Evolutionary conservation across 1,140 invertebrate genomes (phyloP), one percentile per base, ranked within the genome.

Genomic region (Stegodyphus mimosarum): DNA sequence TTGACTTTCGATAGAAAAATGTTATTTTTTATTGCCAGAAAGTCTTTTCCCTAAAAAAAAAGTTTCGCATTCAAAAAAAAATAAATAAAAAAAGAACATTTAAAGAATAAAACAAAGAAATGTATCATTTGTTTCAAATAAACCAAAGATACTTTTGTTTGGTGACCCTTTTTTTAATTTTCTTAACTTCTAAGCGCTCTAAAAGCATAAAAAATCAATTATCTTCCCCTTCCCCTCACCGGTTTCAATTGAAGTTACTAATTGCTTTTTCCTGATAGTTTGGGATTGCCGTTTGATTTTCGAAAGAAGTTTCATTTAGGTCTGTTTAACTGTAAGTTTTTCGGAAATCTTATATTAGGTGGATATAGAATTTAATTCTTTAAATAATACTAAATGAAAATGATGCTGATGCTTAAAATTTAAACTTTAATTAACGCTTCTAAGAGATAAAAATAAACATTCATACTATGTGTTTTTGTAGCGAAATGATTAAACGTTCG

Each of bases 201-300:
- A 33, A 60, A 60, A 60, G 55, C 55, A 60, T 60, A 60, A 60
- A 60, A 60, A 60, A 60, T 60, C 55, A 60, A 60, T 60, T 60
- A 60, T 60, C 55, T 60, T 15, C 15, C 55, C 9, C 33, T 3
- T 33, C 33, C 33, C 33, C 33, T 33, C 33, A 33, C 33, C 55
- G 55, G 5, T 60, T 60, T 60, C 55, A 60, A 60, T 60, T 60
- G 9, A 11, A 60, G 55, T 15, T 60, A 11, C 55, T 60, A 60
- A 60, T 60, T 60, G 15, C 55, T 9, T 60, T 60, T 60, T 60
- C 55, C 15, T 60, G 55, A 60, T 60, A 60, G 9, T 60, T 60
- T 60, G 9, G 9, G 55, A 60, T 60, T 60, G 55, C 55, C 55
- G 55, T 15, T 60, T 60, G 55, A 9, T 60, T 9, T 9, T 60